Base-by-base conservation (phyloP, 1,140 invertebrate species). In the Macrobrachium nipponense region DNA sequence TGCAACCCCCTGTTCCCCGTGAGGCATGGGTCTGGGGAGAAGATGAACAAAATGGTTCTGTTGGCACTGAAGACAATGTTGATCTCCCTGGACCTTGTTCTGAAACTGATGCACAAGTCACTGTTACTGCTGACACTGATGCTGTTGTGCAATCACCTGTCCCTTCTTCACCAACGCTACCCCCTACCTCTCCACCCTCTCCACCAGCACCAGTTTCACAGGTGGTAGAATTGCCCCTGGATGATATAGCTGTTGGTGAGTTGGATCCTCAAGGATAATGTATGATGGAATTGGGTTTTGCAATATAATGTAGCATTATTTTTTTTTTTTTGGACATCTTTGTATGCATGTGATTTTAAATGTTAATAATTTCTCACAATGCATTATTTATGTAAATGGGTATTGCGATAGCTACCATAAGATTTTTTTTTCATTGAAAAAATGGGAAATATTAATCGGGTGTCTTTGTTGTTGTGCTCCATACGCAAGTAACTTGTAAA, bases 181-280 rank as follows among this genome's bases (percentile, higher is more conserved):
- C 82, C 17, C 82, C 73, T 76, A 64, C 82, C 18, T 20, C 70
- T 43, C 82, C 75, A 17, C 82, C 82, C 6, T 61, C 82, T 17
- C 82, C 82, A 15, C 75, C 82, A 27, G 75, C 80, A 20, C 79
- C 78, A 90, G 89, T 80, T 10, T 87, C 87, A 15, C 91, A 92
- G 62, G 90, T 91, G 68, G 88, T 92, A 10, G 90, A 92, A 80
- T 90, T 89, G 27, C 88, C 87, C 76, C 80, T 89, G 10, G 83
- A 90, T 90, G 89, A 90, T 91, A 84, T 88, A 90, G 80, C 91
- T 90, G 76, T 92, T 91, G 90, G 92, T 92, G 89, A 89, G 77
- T 85, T 72, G 51, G 51, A 51, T 51, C 51, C 51, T 51, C 7
- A 51, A 12, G 12, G 12, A 12, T 51, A 8, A 6, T 12, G 7